A percentile compares a stretch with the other conserved stretches of the same genome.
phyloP scores from a whole-genome alignment of 92 coral and sea anemone species.

The Zoanthus solanderi region DNA sequence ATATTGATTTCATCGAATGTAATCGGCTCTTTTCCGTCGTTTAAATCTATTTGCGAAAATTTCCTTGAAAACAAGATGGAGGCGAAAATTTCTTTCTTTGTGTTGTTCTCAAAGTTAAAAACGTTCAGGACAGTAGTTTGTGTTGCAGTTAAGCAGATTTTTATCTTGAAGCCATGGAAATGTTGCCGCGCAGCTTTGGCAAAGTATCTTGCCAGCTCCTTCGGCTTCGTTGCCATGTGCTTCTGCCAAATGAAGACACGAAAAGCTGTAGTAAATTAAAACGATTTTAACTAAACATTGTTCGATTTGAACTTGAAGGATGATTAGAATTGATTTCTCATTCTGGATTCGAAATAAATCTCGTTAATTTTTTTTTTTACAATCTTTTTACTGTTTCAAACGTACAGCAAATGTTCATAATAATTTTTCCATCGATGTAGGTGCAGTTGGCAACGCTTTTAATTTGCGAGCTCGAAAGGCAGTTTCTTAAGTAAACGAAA shows the following conservation, averaged over 20 bases:
- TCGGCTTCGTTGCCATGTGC: not conserved
- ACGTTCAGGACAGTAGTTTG: not conserved
- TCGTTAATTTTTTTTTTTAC: not conserved
- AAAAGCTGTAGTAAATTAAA: not conserved
- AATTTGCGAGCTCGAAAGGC: not conserved
- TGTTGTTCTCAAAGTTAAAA: not conserved
- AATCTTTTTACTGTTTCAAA: not conserved
- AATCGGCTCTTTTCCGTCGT: not conserved
- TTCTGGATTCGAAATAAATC: not conserved
- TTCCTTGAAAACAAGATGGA: not conserved
- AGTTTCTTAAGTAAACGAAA: not conserved
- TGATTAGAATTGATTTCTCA: not conserved
- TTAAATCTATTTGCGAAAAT: not conserved
- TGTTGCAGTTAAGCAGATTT: constrained; percentile 9
- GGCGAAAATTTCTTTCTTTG: not conserved
- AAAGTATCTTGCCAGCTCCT: not conserved
- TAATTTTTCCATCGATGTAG: not conserved
- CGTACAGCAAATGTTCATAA: not conserved
- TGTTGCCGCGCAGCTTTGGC: constrained; percentile 12
- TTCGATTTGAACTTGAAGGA: not conserved
- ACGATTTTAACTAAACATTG: not conserved
- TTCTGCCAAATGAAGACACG: not conserved
- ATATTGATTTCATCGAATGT: not conserved
- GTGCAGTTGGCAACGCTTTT: not conserved
- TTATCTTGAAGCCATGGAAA: constrained; percentile 19